Conservation (phyloP, 2,113 vertebrate genomes). For the Pedionomus torquatus region DNA sequence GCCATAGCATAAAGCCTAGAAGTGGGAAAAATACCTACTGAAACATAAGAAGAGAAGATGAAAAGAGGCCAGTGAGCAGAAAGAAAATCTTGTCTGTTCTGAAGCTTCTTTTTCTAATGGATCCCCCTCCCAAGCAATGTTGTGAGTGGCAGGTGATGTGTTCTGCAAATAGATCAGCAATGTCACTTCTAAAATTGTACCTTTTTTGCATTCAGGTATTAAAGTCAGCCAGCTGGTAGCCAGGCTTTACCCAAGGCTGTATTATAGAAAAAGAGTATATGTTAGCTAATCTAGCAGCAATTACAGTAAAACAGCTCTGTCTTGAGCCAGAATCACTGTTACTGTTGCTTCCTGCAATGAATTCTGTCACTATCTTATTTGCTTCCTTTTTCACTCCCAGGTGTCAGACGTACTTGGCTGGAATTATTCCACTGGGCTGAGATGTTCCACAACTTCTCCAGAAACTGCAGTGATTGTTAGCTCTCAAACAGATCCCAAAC, state of each 20-base stretch:
- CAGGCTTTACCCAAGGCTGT: conserved; percentile 1
- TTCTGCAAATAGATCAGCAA: conserved; percentile 65
- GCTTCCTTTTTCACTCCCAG: not conserved
- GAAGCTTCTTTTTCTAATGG: conserved; percentile 43
- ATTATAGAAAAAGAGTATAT: conserved; percentile 11
- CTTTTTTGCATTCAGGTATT: conserved; percentile 39
- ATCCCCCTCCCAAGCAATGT: conserved; percentile 24
- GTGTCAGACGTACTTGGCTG: conserved; percentile 24
- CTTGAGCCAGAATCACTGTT: not conserved
- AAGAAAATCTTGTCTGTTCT: conserved; percentile 31
- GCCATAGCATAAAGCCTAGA: not conserved
- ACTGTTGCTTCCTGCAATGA: conserved; percentile 21
- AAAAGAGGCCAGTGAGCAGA: conserved; percentile 40
- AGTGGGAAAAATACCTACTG: conserved; percentile 24
- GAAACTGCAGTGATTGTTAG: not conserved
- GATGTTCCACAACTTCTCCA: not conserved
- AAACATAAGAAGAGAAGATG: conserved; percentile 41
- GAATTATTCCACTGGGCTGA: conserved; percentile 5
- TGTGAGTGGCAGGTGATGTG: not conserved
- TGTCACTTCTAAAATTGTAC: conserved; percentile 52
- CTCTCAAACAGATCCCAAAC: not conserved
- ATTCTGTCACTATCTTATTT: conserved; percentile 16
- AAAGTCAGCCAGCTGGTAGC: conserved; percentile 30
- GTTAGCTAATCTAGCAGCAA: conserved; percentile 59
- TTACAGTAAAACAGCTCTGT: conserved; percentile 37